Evolutionary conservation across 2,888 invertebrate genomes (phyloP), one percentile per base, ranked within the genome.

Genomic region (Nomada fucata): DNA sequence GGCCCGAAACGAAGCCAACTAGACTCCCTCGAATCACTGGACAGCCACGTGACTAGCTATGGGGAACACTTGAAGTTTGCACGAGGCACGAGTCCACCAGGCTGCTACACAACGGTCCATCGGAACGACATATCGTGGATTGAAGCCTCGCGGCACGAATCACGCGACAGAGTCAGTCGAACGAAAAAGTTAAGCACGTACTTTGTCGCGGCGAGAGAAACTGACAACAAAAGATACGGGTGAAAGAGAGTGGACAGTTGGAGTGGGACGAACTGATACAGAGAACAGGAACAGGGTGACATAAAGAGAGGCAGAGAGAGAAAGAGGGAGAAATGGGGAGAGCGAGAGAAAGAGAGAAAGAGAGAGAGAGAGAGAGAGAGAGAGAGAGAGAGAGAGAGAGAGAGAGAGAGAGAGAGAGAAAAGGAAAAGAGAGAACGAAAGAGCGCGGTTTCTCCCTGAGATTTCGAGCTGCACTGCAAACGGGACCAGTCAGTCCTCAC

Each of bases 401-500:
- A 76, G 68, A 83, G 55, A 76, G 13, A 87, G 61, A 84, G 65
- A 83, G 68, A 86, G 70, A 81, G 55, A 84, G 82, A 84, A 44
- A 65, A 64, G 67, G 52, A 70, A 61, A 73, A 76, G 83, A 83
- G 82, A 83, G 72, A 79, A 83, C 79, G 86, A 89, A 84, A 85
- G 83, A 84, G 73, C 84, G 81, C 82, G 79, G 85, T 74, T 80
- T 86, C 86, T 83, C 83, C 82, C 85, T 80, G 84, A 84, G 84
- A 85, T 83, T 88, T 85, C 88, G 83, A 87, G 80, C 80, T 86
- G 89, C 86, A 89, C 89, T 88, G 87, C 87, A 83, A 87, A 87
- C 86, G 85, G 86, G 89, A 83, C 89, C 88, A 82, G 85, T 87
- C 89, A 86, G 85, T 87, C 88, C 87, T 88, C 84, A 90, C 89